Percentiles rank a stretch among this genome's conserved stretches.
These are phyloP conservation scores for Heteromurus nitidus DNA, from an alignment of 2,888 invertebrate species.

Conservation along the genomic window DNA sequence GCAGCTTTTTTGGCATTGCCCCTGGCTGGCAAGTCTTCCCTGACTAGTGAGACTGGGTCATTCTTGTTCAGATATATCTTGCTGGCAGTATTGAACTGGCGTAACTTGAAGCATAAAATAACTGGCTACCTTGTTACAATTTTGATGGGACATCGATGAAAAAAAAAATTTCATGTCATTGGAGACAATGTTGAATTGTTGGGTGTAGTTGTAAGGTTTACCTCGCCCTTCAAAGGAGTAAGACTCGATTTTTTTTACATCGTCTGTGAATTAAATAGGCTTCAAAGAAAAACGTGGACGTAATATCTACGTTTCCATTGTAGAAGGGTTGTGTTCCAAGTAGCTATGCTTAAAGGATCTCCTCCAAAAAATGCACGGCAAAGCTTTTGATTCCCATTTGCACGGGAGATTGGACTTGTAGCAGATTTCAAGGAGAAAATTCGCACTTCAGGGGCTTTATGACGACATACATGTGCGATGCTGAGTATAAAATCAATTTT, in stretches of 20 bases:
- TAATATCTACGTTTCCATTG: too few species aligned
- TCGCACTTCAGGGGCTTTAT: conserved; percentile 1
- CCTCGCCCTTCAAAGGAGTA: not conserved
- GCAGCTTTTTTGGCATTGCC: conserved; percentile 36
- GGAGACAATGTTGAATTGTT: too few species aligned
- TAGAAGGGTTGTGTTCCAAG: too few species aligned
- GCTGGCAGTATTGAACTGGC: not conserved
- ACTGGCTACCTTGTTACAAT: conserved; percentile 12
- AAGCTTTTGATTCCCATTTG: too few species aligned
- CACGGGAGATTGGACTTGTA: too few species aligned
- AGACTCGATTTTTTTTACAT: not conserved
- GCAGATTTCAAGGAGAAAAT: too few species aligned
- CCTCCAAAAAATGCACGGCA: too few species aligned
- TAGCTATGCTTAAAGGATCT: too few species aligned
- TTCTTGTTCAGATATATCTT: not conserved
- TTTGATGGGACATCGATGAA: not conserved
- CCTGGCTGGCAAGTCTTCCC: not conserved
- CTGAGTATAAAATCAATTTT: conserved; percentile 8
- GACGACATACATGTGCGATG: not conserved
- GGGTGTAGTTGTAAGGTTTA: not conserved
- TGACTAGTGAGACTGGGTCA: conserved; percentile 28
- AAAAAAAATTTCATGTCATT: not conserved
- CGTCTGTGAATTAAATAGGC: too few species aligned
- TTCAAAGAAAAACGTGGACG: too few species aligned
- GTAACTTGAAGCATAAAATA: not conserved